Conservation (phyloP, 2,113 vertebrate genomes). For the Kobus ellipsiprymnus region DNA sequence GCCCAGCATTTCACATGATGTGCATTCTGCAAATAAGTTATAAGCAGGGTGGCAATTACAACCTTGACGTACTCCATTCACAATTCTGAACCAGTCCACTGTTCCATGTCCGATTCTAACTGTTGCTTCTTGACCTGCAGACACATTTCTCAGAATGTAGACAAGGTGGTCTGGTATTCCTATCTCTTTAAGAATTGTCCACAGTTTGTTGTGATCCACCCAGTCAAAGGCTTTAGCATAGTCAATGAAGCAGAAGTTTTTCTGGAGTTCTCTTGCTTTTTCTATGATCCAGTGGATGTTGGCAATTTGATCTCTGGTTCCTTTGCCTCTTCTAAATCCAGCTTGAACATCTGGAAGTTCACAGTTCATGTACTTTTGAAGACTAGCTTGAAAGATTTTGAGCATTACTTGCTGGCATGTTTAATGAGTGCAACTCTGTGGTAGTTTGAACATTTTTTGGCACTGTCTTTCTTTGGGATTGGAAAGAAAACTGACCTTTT, state of each 20-base stretch:
- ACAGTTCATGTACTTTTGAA: rapidly evolving
- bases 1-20: not conserved
- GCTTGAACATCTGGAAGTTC: not conserved
- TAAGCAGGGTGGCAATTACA: not conserved
- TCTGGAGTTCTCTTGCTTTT: not conserved
- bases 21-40: not conserved
- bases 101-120: not conserved
- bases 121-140: not conserved
- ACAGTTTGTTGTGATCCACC: not conserved
- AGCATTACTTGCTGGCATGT: not conserved
- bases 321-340: not conserved
- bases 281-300: not conserved
- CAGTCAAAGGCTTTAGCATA: not conserved
- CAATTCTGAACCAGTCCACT: not conserved
- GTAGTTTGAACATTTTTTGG: not conserved
- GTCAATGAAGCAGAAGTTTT: not conserved
- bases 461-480: not conserved
- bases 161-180: not conserved
- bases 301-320: not conserved
- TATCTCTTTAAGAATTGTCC: not conserved
- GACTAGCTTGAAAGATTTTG: not conserved
- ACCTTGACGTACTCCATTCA: rapidly evolving
- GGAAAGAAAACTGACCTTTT: not conserved
- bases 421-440: not conserved
- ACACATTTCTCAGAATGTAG: not conserved